Conservation (phyloP, 2,888 invertebrate genomes). For the Hirtodrosophila confusa region DNA sequence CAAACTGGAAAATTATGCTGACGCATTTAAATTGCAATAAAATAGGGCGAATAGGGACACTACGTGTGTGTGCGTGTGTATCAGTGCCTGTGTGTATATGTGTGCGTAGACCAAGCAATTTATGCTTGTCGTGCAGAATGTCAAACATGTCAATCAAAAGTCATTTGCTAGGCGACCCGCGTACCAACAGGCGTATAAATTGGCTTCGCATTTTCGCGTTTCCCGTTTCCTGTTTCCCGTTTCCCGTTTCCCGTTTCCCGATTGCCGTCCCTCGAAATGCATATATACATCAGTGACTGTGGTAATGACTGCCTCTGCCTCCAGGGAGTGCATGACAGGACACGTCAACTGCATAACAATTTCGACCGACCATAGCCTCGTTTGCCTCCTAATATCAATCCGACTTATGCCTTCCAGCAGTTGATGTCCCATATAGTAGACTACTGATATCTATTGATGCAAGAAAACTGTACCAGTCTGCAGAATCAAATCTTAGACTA, state of each 20-base stretch:
- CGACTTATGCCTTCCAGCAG: conserved; percentile 18
- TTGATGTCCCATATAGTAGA: not conserved
- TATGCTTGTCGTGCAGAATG: conserved; percentile 75
- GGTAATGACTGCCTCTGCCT: conserved; percentile 13
- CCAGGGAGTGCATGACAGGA: conserved; percentile 41
- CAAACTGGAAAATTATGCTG: conserved; percentile 68
- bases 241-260: conserved; percentile 11
- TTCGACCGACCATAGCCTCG: conserved; percentile 40
- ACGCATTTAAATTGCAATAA: conserved; percentile 72
- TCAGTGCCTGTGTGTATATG: not conserved
- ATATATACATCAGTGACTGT: conserved; percentile 7
- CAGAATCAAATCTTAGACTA: not conserved
- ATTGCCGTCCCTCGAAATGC: conserved; percentile 15
- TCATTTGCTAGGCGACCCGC: conserved; percentile 62
- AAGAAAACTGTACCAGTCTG: conserved; percentile 2
- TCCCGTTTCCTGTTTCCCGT: conserved; percentile 13
- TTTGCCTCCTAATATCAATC: conserved; percentile 29
- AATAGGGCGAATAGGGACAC: conserved; percentile 25
- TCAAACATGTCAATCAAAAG: conserved; percentile 80
- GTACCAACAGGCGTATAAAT: conserved; percentile 56
- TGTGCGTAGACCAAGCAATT: conserved; percentile 50
- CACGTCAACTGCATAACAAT: conserved; percentile 66
- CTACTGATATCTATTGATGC: conserved; percentile 11
- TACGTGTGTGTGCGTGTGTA: not conserved
- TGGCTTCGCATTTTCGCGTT: conserved; percentile 29